Evolutionary conservation across 53 echinoderm and acorn worm genomes (phyloP).

Genomic region (Paelopatides confundens): DNA sequence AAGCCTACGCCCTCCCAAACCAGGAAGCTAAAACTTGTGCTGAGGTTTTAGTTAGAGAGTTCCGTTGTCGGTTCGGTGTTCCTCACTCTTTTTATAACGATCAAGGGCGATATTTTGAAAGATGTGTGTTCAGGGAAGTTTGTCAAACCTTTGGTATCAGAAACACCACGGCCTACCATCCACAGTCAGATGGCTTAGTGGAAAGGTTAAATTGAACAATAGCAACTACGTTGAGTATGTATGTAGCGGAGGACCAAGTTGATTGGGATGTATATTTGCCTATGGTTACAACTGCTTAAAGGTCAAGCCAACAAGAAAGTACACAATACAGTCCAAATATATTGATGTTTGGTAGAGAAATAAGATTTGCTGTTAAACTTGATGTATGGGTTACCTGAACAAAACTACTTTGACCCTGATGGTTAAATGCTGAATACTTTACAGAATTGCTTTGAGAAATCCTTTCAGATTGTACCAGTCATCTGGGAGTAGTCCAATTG

Average conservation of each 20-base stretch:
- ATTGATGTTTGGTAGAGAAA: slow-evolving; percentile 43
- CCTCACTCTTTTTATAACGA: slow-evolving; percentile 1
- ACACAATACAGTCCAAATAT: slow-evolving; percentile 10
- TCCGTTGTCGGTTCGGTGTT: slow-evolving; percentile 22
- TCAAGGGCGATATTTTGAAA: neutral
- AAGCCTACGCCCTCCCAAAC: slow-evolving; percentile 6
- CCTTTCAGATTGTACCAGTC: neutral
- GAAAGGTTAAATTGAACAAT: slow-evolving; percentile 46
- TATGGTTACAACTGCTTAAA: slow-evolving; percentile 11
- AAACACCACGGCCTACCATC: slow-evolving; percentile 20
- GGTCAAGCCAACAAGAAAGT: slow-evolving; percentile 18
- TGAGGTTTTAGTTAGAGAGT: neutral
- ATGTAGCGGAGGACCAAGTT: neutral
- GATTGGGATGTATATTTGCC: slow-evolving; percentile 49
- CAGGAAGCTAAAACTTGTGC: slow-evolving; percentile 22
- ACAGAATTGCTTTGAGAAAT: neutral
- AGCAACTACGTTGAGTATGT: neutral
- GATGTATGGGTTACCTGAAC: too few relatives aligned
- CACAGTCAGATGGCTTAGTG: slow-evolving; percentile 35
- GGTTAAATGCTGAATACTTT: neutral
- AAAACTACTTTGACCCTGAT: neutral
- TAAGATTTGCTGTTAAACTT: too few relatives aligned
- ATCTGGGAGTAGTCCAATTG: neutral
- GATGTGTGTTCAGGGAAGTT: neutral
- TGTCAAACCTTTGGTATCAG: neutral